phyloP scores from a whole-genome alignment of 2,113 vertebrate species.

The Probosciger aterrimus region DNA sequence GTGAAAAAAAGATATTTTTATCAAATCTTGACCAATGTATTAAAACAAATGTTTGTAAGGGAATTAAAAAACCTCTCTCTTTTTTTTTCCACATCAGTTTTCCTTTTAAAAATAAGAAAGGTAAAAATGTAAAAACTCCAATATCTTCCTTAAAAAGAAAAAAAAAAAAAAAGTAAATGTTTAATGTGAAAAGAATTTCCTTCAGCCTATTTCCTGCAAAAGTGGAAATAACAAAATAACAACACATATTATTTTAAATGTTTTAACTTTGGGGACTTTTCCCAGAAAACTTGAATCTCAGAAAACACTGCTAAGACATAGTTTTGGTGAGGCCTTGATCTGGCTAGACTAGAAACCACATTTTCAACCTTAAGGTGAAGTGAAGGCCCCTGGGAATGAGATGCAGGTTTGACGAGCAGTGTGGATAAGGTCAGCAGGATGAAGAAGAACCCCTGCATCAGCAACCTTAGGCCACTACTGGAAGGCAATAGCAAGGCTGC shows the following conservation, averaged over 20 bases:
- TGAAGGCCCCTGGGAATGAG: background rate
- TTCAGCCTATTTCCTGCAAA: background rate
- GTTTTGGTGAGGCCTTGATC: background rate
- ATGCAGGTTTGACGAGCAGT: background rate
- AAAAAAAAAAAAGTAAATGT: background rate
- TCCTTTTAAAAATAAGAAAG: background rate
- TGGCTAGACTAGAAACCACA: background rate
- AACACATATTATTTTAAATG: background rate
- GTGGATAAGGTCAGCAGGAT: background rate
- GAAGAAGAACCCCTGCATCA: background rate
- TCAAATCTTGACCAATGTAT: background rate
- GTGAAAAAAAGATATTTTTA: background rate
- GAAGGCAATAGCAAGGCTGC: background rate
- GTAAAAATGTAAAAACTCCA: background rate
- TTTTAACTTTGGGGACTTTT: background rate
- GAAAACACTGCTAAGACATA: background rate
- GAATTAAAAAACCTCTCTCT: background rate
- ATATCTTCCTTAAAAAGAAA: background rate
- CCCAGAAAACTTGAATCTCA: background rate
- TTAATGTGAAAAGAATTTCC: background rate
- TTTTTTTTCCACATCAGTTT: background rate
- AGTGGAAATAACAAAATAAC: background rate
- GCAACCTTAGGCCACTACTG: background rate
- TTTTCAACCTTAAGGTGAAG: background rate
- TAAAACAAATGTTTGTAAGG: background rate